Evolutionary conservation across 2,113 vertebrate species (phyloP).

Genomic region (Halichoeres trimaculatus): DNA sequence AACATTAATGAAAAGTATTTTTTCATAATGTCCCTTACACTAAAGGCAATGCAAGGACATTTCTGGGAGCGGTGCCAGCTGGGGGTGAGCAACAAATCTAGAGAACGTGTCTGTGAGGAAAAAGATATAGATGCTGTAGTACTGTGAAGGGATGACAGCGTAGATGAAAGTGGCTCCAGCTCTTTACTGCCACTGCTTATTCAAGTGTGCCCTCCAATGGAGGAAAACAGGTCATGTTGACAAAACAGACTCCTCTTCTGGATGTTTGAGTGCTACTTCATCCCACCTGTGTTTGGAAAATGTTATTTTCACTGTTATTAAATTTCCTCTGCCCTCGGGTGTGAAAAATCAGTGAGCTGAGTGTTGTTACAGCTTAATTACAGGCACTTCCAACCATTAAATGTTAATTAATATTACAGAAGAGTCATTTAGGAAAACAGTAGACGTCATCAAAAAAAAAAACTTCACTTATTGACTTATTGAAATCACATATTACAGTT

Average conservation of each 20-base stretch:
- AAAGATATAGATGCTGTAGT: constrained; percentile 18
- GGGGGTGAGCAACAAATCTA: constrained; percentile 51
- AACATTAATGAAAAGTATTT: constrained; percentile 38
- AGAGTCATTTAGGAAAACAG: neutral
- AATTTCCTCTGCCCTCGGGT: neutral
- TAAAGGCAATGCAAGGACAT: constrained; percentile 43
- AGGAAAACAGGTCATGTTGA: constrained; percentile 61
- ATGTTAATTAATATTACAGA: constrained; percentile 12
- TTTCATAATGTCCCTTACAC: constrained; percentile 52
- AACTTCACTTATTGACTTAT: constrained; percentile 8
- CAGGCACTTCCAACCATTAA: neutral
- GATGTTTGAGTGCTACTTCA: constrained; percentile 19
- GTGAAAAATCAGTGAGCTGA: constrained; percentile 12
- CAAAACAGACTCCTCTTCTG: constrained; percentile 34
- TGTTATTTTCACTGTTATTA: constrained; percentile 8
- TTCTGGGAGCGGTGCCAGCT: constrained; percentile 56
- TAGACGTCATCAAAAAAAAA: constrained; percentile 14
- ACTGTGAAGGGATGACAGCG: constrained; percentile 37
- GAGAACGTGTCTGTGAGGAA: constrained; percentile 24
- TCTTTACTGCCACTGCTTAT: constrained; percentile 49
- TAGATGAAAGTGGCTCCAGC: constrained; percentile 25
- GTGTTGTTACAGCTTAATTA: constrained; percentile 5
- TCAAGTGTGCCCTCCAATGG: constrained; percentile 74
- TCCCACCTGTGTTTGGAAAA: constrained; percentile 16
- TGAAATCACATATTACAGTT: constrained; percentile 11